Percentiles rank a stretch among this genome's conserved stretches.
Conservation (phyloP, 1,140 invertebrate genomes). For the Eupristina koningsbergeri region DNA sequence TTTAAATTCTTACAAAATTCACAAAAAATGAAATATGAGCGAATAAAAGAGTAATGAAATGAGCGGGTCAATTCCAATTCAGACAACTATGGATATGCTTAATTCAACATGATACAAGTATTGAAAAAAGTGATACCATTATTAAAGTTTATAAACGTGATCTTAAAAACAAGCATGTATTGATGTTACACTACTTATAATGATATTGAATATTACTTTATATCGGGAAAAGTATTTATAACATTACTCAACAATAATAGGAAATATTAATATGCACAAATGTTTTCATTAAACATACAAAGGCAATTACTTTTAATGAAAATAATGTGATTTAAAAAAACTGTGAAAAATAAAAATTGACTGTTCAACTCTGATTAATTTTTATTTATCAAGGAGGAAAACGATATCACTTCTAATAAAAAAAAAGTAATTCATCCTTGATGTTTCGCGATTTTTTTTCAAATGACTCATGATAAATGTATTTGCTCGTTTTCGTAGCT, state of each 20-base stretch:
- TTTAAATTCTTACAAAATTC: constrained; percentile 2
- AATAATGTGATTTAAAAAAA: no score
- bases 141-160: background rate
- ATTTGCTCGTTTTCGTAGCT: background rate
- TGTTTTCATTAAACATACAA: no score
- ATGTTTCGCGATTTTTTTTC: background rate
- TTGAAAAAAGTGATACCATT: constrained; percentile 28
- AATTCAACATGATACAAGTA: background rate
- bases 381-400: background rate
- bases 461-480: background rate
- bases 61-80: constrained; percentile 36
- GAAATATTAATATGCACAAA: no score
- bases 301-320: no score
- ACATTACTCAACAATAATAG: no score
- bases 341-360: no score
- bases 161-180: background rate
- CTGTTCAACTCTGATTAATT: background rate
- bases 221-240: no score
- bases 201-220: no score
- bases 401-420: background rate
- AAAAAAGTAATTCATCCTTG: background rate
- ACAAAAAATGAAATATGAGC: constrained; percentile 32
- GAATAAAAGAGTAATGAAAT: constrained; percentile 26
- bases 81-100: constrained; percentile 25
- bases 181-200: no score